Evolutionary conservation across 2,888 invertebrate species (phyloP).

Genomic region (Phlogophora meticulosa): DNA sequence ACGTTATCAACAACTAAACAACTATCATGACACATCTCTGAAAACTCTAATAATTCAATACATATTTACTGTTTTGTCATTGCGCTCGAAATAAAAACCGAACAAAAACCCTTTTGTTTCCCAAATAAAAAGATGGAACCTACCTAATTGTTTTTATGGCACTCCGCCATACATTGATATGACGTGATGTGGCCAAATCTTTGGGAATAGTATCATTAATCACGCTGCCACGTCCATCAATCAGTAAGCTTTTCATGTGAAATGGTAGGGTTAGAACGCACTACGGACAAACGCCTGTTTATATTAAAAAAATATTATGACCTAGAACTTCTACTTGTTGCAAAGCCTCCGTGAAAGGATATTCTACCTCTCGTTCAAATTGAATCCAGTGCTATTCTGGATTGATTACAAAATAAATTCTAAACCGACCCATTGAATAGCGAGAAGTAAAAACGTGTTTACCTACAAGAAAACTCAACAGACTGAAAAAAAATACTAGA

Average conservation of each 20-base stretch:
- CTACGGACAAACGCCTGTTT: constrained; percentile 11
- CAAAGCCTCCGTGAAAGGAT: background rate
- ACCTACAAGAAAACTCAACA: too few species aligned
- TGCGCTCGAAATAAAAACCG: background rate
- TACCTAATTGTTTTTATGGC: constrained; percentile 3
- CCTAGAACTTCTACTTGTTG: background rate
- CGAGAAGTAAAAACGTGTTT: too few species aligned
- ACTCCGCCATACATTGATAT: background rate
- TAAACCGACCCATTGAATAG: too few species aligned
- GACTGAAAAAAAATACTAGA: too few species aligned
- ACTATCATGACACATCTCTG: too few species aligned
- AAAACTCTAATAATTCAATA: background rate
- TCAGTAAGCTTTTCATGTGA: constrained; percentile 25
- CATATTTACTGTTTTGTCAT: background rate
- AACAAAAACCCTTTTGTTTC: background rate
- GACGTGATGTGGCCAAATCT: constrained; percentile 9
- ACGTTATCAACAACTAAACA: constrained; percentile 17
- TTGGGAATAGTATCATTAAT: constrained; percentile 21
- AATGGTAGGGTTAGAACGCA: constrained; percentile 38
- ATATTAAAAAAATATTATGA: background rate
- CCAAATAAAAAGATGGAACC: background rate
- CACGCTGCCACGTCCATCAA: constrained; percentile 16
- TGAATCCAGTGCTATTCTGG: background rate
- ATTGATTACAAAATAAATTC: background rate
- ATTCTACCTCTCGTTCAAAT: background rate